phyloP scores from a whole-genome alignment of 2,797 vertebrate genomes.

The Rhabdomys pumilio region DNA sequence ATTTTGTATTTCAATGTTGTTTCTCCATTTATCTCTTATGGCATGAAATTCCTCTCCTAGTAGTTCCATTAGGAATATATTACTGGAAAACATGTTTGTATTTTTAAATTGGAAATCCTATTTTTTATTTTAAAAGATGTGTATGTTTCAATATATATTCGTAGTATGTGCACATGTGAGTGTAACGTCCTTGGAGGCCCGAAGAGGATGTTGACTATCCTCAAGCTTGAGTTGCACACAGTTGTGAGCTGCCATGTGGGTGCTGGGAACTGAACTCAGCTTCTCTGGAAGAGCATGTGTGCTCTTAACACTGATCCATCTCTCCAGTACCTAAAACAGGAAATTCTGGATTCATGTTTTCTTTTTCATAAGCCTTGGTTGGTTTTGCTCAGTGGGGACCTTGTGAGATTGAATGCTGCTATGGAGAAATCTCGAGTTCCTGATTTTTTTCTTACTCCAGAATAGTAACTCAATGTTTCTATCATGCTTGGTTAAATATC shows the following conservation, averaged over 20 bases:
- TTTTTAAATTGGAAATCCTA: neutral
- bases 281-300: neutral
- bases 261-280: neutral
- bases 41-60: neutral
- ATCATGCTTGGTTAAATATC: neutral
- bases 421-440: neutral
- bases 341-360: neutral
- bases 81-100: neutral
- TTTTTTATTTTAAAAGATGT: neutral
- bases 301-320: neutral
- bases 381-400: neutral
- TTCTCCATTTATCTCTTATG: neutral
- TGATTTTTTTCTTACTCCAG: neutral
- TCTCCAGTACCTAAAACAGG: neutral
- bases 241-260: neutral
- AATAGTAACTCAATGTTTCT: neutral
- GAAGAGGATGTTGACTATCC: neutral
- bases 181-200: neutral
- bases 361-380: neutral
- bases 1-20: neutral
- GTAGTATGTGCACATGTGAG: neutral
- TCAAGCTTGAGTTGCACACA: no score
- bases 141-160: neutral
- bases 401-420: neutral
- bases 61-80: no score